These are phyloP conservation scores for Vespertilio murinus DNA, from an alignment of 2,797 vertebrate genomes.

Conservation along the genomic window DNA sequence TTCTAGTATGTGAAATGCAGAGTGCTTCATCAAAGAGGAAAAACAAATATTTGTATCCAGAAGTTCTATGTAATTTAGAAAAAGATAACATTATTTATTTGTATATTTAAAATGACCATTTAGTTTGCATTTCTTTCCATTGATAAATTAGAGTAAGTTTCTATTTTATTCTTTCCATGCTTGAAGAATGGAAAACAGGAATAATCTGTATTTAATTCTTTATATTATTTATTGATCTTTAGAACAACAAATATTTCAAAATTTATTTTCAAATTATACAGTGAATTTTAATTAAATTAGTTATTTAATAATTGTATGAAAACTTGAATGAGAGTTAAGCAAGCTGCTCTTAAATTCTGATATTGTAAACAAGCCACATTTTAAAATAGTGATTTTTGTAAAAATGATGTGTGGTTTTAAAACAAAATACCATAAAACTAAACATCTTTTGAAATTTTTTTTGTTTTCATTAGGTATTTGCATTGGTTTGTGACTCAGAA, in stretches of 20 bases:
- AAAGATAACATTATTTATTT: background rate
- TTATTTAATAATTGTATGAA: conserved; percentile 12
- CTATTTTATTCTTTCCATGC: background rate
- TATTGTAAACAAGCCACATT: background rate
- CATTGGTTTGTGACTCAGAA: conserved; percentile 95
- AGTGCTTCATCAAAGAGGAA: background rate
- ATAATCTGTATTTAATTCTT: conserved; percentile 45
- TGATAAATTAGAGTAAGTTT: conserved; percentile 28
- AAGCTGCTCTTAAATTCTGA: conserved; percentile 34
- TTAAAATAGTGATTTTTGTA: conserved; percentile 24
- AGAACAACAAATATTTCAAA: conserved; percentile 2
- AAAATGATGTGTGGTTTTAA: background rate
- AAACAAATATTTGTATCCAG: conserved; percentile 21
- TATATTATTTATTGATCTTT: conserved; percentile 2
- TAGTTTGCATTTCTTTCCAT: conserved; percentile 20
- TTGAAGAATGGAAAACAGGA: conserved; percentile 18
- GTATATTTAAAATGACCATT: conserved; percentile 26
- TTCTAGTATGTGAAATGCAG: background rate
- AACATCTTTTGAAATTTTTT: conserved; percentile 20
- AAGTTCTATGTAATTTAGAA: background rate
- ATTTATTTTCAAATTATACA: conserved; percentile 31
- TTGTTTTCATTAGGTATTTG: conserved; percentile 91
- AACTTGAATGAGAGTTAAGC: conserved; percentile 12
- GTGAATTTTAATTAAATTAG: conserved; percentile 8
- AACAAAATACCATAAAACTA: background rate